Evolutionary conservation across 2,113 vertebrate species (phyloP), one percentile per base, ranked within the genome.

Genomic region (Todiramphus chloris): DNA sequence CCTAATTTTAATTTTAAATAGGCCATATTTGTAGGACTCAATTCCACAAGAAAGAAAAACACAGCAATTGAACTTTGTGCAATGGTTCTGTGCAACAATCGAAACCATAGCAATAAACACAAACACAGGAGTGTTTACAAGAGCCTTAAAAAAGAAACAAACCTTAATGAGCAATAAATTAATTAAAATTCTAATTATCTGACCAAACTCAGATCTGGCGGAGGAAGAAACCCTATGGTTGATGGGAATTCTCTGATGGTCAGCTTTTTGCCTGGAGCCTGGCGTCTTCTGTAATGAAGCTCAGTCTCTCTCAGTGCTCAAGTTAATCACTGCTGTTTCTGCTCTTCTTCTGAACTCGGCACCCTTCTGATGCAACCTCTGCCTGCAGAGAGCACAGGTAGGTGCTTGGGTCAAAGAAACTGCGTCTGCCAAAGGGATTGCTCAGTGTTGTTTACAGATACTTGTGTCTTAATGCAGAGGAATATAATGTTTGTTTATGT

Each of bases 1-100:
- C 53, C 87, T 96, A 48, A 95, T 95, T 95, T 95, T 95, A 83
- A 84, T 96, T 95, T 93, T 91, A 93, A 95, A 93, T 94, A 58
- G 77, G 21, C 53, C 41, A 41, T 75, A 87, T 82, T 94, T 1
- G 2, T 83, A 87, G 64, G 25, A 60, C 51, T 81, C 4, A 0
- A 62, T 68, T 91, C 74, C 35, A 18, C 41, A 48, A 16, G 74
- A 89, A 93, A 94, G 74, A 53, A 88, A 95, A 92, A 59, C 27
- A 31, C 17, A 95, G 81, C 80, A 91, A 81, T 41, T 92, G 86
- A 82, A 91, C 80, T 91, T 56, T 7, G 14, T 19, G 39, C 51
- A 80, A 74, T 28, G 50, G 81, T 91, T 84, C 31, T 16, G 60
- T 55, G 78, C 75, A 84, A 86, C 85, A 86, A 84, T 39, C 58